Evolutionary conservation across 2,888 invertebrate species (phyloP).

Genomic region (Exephanes ischioxanthus): DNA sequence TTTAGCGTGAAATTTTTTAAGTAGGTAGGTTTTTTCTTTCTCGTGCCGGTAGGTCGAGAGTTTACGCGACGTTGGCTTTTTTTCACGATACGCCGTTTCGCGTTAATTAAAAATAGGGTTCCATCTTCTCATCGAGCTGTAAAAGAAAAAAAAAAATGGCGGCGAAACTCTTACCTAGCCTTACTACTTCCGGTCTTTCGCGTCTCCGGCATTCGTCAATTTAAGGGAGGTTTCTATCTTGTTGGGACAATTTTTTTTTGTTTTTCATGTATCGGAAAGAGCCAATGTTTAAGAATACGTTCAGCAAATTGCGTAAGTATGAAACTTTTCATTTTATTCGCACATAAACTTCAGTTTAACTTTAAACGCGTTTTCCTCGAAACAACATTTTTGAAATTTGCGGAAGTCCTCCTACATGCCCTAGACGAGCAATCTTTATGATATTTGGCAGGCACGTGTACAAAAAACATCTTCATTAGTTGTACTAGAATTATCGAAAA

Average conservation of each 20-base stretch:
- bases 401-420: too few species aligned
- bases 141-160: neutral
- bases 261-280: too few species aligned
- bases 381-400: too few species aligned
- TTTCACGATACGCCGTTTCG: neutral
- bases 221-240: neutral
- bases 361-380: too few species aligned
- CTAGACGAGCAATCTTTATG: too few species aligned
- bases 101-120: neutral
- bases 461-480: too few species aligned
- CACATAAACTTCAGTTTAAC: too few species aligned
- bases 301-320: too few species aligned
- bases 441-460: too few species aligned
- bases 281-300: too few species aligned
- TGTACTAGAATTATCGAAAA: too few species aligned
- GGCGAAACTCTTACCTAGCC: neutral
- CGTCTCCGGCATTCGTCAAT: neutral
- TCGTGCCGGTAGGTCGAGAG: neutral
- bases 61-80: neutral
- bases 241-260: neutral
- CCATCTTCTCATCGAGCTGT: neutral
- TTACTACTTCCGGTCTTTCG: neutral
- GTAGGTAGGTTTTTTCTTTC: neutral
- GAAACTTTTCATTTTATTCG: too few species aligned
- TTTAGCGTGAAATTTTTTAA: conserved; percentile 23